Conservation (phyloP, 1,140 invertebrate species). For the Holotrichia oblita region DNA sequence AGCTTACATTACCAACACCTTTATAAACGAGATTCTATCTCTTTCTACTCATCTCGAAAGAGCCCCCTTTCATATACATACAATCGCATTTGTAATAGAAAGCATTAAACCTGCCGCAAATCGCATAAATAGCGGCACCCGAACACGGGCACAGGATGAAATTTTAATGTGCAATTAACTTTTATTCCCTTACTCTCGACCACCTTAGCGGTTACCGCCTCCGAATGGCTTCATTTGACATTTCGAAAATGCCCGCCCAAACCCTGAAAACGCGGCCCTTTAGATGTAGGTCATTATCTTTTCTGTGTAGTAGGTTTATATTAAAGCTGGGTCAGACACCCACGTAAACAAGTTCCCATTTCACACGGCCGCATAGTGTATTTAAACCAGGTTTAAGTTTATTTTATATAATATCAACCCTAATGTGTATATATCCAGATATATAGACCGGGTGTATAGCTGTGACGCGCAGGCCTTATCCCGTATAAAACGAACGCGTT, state of each 20-base stretch:
- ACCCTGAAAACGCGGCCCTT: background rate
- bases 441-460: background rate
- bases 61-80: background rate
- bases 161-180: slow-evolving; percentile 21
- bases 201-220: background rate
- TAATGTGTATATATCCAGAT: background rate
- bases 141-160: background rate
- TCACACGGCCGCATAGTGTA: background rate
- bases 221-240: slow-evolving; percentile 26
- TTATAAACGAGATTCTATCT: too few relatives aligned
- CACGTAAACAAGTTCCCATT: slow-evolving; percentile 1
- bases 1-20: too few relatives aligned
- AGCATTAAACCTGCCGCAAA: slow-evolving; percentile 1
- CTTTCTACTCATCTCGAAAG: too few relatives aligned
- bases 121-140: background rate
- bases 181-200: background rate
- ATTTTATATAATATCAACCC: slow-evolving; percentile 28
- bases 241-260: background rate
- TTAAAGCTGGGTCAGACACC: background rate
- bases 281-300: slow-evolving; percentile 23
- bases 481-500: background rate
- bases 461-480: background rate
- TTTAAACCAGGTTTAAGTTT: slow-evolving; percentile 29
- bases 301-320: background rate
- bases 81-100: background rate